phyloP scores from a whole-genome alignment of 2,113 vertebrate species.

The Phalacrocorax aristotelis region DNA sequence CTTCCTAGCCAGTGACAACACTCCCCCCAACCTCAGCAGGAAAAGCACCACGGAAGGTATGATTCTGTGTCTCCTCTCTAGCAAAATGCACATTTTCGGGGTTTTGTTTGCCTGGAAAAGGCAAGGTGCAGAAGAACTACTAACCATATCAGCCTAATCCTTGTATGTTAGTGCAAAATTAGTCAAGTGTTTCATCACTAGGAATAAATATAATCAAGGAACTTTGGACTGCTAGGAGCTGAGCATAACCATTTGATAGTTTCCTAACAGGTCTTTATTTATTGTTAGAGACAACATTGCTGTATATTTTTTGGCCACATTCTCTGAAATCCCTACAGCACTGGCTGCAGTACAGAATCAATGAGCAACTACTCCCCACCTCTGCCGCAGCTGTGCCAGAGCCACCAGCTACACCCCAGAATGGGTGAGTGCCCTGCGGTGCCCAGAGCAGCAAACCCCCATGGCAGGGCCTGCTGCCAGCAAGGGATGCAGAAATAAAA shows the following conservation, averaged over 20 bases:
- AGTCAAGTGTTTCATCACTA: neutral
- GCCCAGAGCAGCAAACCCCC: neutral
- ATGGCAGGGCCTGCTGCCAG: neutral
- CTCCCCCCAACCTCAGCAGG: rapidly evolving
- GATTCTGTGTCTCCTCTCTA: no score
- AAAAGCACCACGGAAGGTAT: rapidly evolving
- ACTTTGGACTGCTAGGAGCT: neutral
- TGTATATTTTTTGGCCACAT: neutral
- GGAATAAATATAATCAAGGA: neutral
- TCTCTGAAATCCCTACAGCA: neutral
- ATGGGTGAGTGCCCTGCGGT: rapidly evolving
- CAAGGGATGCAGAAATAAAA: neutral
- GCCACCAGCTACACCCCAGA: neutral
- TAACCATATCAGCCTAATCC: neutral
- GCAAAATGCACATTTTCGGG: rapidly evolving
- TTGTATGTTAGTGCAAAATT: neutral
- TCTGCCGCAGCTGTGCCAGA: neutral
- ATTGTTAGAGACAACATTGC: neutral
- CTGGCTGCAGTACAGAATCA: neutral
- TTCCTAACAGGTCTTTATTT: neutral
- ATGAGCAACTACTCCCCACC: neutral
- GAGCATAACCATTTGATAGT: rapidly evolving
- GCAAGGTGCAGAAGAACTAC: neutral
- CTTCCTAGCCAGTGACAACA: rapidly evolving
- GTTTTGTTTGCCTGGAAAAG: neutral